A percentile compares a stretch with the other conserved stretches of the same genome.
Evolutionary conservation across 1,140 invertebrate species (phyloP).

Genomic region (Cydia fagiglandana): DNA sequence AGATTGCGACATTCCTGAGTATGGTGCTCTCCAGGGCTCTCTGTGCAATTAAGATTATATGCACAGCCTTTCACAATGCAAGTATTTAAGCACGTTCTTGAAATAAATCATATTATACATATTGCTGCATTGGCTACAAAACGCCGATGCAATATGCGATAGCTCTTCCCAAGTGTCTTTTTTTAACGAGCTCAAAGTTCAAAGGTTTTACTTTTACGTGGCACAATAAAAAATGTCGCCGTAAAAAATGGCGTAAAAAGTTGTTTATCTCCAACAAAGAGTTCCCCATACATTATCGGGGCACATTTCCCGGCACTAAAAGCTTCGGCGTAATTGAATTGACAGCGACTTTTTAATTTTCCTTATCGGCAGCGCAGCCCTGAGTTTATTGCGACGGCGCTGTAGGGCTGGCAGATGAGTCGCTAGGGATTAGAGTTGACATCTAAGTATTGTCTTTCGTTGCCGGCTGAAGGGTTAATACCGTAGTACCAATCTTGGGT

Average conservation of each 20-base stretch:
- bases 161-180: neutral
- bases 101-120: neutral
- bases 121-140: neutral
- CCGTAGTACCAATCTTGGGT: too few species aligned
- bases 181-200: conserved; percentile 5
- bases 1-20: too few species aligned
- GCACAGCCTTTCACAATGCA: neutral
- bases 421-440: too few species aligned
- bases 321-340: neutral
- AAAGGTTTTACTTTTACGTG: neutral
- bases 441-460: too few species aligned
- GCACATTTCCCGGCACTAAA: neutral
- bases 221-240: conserved; percentile 10
- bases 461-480: too few species aligned
- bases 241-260: conserved; percentile 6
- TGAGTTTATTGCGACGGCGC: neutral
- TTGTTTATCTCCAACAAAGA: conserved; percentile 10
- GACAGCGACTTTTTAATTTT: conserved; percentile 22
- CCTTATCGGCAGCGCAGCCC: neutral
- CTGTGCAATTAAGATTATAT: neutral
- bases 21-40: too few species aligned
- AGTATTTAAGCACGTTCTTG: neutral
- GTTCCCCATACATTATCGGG: conserved; percentile 12
- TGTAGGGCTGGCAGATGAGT: neutral
- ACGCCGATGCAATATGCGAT: neutral